Percentiles rank a stretch among this genome's conserved stretches.
These are phyloP conservation scores for Scopus umbretta DNA, from an alignment of 2,113 vertebrate species.

Conservation along the genomic window DNA sequence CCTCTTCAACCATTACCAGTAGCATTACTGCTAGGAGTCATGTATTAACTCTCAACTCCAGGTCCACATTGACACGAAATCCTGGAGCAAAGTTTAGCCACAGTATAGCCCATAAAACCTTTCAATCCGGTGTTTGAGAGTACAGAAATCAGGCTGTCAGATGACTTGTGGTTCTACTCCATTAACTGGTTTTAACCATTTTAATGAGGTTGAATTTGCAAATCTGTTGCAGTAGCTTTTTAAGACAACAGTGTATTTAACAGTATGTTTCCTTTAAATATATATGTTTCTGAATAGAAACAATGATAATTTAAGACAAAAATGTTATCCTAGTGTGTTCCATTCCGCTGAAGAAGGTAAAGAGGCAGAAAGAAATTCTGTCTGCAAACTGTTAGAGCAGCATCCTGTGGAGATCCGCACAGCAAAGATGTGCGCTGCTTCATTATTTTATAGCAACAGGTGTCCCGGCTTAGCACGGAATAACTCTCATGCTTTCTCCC, in stretches of 20 bases:
- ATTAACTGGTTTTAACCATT: background rate
- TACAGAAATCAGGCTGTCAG: background rate
- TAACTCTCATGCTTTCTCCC: background rate
- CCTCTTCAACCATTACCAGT: background rate
- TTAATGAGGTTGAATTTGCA: background rate
- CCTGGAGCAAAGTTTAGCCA: background rate
- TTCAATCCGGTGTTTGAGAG: background rate
- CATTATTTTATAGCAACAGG: slow-evolving; percentile 17
- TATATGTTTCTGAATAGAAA: background rate
- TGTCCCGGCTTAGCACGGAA: background rate
- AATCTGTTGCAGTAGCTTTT: background rate
- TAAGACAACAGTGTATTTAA: background rate
- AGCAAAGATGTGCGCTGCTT: background rate
- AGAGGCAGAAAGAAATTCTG: background rate
- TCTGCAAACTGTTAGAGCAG: background rate
- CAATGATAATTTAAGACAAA: background rate
- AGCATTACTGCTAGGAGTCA: background rate
- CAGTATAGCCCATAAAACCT: background rate
- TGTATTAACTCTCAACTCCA: background rate
- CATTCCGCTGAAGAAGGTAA: background rate
- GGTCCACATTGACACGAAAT: background rate
- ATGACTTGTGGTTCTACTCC: background rate
- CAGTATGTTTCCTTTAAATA: background rate
- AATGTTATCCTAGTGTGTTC: background rate
- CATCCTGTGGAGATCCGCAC: background rate